Evolutionary conservation across 2,113 vertebrate genomes (phyloP).

Genomic region (Meriones unguiculatus): DNA sequence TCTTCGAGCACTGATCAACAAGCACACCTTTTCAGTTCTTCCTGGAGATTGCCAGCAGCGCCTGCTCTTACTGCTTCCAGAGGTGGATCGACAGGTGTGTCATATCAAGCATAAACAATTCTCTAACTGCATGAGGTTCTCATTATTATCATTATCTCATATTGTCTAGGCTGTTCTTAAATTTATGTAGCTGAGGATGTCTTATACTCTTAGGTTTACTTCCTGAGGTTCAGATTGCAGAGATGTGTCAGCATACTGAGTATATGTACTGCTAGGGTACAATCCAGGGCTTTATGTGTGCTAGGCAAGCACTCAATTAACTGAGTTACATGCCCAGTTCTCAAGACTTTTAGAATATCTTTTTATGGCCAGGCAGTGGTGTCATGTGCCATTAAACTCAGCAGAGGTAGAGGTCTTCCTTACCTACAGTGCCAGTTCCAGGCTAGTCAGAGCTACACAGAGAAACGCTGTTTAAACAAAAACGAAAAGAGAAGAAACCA

Average conservation of each 20-base stretch:
- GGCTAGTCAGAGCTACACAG: too few relatives aligned
- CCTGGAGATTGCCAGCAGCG: slow-evolving; percentile 94
- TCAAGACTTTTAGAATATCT: not conserved
- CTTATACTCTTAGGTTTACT: not conserved
- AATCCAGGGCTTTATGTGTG: not conserved
- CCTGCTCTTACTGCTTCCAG: slow-evolving; percentile 94
- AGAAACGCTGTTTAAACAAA: too few relatives aligned
- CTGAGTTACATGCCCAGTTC: not conserved
- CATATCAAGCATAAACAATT: not conserved
- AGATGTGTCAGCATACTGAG: not conserved
- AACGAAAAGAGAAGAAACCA: too few relatives aligned
- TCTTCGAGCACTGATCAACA: slow-evolving; percentile 97
- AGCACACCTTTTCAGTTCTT: slow-evolving; percentile 95
- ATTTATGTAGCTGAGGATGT: not conserved
- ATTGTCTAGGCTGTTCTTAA: not conserved
- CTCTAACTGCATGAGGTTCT: not conserved
- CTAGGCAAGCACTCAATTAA: not conserved
- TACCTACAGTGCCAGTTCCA: too few relatives aligned
- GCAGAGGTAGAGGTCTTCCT: too few relatives aligned
- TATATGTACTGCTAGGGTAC: not conserved
- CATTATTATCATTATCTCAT: not conserved
- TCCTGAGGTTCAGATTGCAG: not conserved
- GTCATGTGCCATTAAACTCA: too few relatives aligned
- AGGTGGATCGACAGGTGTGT: slow-evolving; percentile 95
- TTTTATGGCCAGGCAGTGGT: not conserved